phyloP scores from a whole-genome alignment of 1,140 invertebrate species.

The Zelostemma sp. region DNA sequence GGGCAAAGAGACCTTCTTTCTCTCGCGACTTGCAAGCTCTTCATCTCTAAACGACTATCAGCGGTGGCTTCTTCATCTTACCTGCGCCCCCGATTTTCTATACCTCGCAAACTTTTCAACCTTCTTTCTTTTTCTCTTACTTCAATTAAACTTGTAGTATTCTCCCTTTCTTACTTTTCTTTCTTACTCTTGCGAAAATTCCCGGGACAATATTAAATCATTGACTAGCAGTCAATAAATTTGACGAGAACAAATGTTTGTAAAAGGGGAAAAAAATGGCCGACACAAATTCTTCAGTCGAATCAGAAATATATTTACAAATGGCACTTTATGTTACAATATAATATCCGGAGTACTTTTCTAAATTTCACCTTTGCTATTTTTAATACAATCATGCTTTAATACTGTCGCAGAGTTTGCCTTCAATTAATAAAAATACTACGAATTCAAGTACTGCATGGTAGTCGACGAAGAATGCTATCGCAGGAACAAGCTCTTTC shows the following conservation, averaged over 20 bases:
- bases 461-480: neutral
- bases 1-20: conserved; percentile 50
- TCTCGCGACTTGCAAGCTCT: conserved; percentile 45
- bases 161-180: no score
- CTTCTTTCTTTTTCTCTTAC: neutral
- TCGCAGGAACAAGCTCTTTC: conserved; percentile 3
- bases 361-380: conserved; percentile 44
- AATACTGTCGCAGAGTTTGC: conserved; percentile 6
- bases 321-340: conserved; percentile 58
- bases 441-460: neutral
- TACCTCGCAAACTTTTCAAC: neutral
- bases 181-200: no score
- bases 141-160: no score
- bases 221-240: no score
- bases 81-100: neutral
- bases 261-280: neutral
- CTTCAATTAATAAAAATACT: neutral
- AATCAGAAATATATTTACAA: conserved; percentile 58
- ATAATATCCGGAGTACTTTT: conserved; percentile 30
- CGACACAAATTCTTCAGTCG: neutral
- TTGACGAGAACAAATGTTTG: no score
- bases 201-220: no score
- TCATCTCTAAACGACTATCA: conserved; percentile 48
- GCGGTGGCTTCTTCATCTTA: neutral
- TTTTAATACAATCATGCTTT: conserved; percentile 11